Evolutionary conservation across 2,797 vertebrate genomes (phyloP).

Genomic region (Ciconia nigra): DNA sequence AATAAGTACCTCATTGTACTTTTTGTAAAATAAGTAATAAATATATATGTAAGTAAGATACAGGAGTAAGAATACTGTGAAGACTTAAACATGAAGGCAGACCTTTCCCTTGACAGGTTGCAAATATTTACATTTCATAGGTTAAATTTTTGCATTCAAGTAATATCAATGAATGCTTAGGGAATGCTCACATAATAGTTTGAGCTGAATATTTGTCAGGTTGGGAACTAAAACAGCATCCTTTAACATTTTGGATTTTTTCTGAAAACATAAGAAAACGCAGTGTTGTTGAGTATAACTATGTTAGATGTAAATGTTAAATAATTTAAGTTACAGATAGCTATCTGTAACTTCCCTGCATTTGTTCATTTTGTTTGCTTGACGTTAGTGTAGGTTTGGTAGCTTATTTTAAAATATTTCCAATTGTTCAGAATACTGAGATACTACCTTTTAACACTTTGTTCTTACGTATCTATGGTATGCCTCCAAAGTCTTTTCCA

Average conservation of each 20-base stretch:
- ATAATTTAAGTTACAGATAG: background rate
- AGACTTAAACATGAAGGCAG: background rate
- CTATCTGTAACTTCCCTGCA: background rate
- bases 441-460: background rate
- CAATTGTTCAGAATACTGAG: background rate
- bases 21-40: background rate
- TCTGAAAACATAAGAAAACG: background rate
- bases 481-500: background rate
- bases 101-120: background rate
- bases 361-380: background rate
- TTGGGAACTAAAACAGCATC: background rate
- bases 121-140: background rate
- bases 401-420: background rate
- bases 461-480: background rate
- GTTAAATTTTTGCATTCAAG: background rate
- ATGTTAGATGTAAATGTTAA: background rate
- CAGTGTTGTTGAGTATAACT: background rate
- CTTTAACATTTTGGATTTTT: background rate
- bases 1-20: background rate
- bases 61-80: background rate
- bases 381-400: background rate
- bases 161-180: background rate
- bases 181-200: background rate
- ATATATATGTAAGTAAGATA: background rate
- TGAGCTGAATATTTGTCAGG: background rate